phyloP scores from a whole-genome alignment of 1,140 invertebrate species.

The Sitobion miscanthi region DNA sequence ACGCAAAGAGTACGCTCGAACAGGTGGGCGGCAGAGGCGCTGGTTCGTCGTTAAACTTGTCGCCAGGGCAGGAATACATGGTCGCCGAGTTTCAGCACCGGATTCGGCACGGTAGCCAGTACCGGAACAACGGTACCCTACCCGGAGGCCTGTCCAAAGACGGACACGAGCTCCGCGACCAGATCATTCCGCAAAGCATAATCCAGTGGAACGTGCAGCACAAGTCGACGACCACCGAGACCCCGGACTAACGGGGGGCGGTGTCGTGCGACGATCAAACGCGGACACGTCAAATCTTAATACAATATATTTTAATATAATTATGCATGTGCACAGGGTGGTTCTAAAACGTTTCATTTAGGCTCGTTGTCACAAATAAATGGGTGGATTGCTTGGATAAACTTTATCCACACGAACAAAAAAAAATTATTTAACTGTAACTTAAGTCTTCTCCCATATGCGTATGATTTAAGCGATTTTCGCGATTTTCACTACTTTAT shows the following conservation, averaged over 20 bases:
- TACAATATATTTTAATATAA: neutral
- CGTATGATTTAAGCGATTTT: neutral
- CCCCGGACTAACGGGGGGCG: neutral
- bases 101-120: constrained; percentile 14
- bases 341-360: neutral
- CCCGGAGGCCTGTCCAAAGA: neutral
- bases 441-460: neutral
- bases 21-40: neutral
- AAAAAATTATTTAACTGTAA: neutral
- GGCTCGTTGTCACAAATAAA: neutral
- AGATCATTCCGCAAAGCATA: neutral
- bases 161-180: constrained; percentile 23
- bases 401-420: neutral
- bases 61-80: neutral
- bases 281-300: neutral
- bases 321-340: neutral
- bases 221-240: neutral
- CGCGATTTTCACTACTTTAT: neutral
- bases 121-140: neutral
- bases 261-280: too few relatives aligned
- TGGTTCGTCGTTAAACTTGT: neutral
- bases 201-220: neutral
- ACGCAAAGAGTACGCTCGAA: constrained; percentile 55
- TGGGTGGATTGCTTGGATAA: neutral
- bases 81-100: neutral